Base-by-base conservation (phyloP, 1,140 invertebrate species). In the Papilio polytes region DNA sequence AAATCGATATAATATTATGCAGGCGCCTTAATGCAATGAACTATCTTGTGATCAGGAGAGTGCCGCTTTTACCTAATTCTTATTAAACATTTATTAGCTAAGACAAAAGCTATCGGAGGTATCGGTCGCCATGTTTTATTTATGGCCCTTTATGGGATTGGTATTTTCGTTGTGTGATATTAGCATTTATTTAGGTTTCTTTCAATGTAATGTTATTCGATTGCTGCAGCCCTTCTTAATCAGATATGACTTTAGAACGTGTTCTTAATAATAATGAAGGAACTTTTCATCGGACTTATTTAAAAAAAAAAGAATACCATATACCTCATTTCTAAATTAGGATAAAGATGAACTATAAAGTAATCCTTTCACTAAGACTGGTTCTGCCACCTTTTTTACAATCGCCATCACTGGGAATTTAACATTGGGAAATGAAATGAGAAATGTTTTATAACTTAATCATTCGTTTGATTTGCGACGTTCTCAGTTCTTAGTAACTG, bases 41-140 rank as follows among this genome's bases (percentile, higher is more conserved):
- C 82, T 85, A 86, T 85, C 89, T 80, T 80, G 86, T 85, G 82
- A 81, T 83, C 84, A 81, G 86, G 86, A 88, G 90, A 88, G 90
- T 85, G 92, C 87, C 86, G 91, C 91, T 92, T 90, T 92, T 91
- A 91, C 89, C 92, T 92, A 94, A 94, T 94, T 93, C 92, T 88
- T 92, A 94, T 94, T 92, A 94, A 94, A 93, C 92, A 94, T 94
- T 94, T 93, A 94, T 93, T 94, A 91, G 88, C 92, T 93, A 92
- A 93, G 91, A 91, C 87, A 88, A 92, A 88, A 91, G 89, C 89
- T 90, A 92, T 93, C 86, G 89, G 80, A 89, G 88, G 87, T 89
- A 90, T 90, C 85, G 86, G 83, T 22, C 82, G 76, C 87, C 56
- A 92, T 94, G 93, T 93, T 91, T 94, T 94, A 94, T 94, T 94